Evolutionary conservation across 1,140 invertebrate species (phyloP).

Genomic region (Drosophila funebris): DNA sequence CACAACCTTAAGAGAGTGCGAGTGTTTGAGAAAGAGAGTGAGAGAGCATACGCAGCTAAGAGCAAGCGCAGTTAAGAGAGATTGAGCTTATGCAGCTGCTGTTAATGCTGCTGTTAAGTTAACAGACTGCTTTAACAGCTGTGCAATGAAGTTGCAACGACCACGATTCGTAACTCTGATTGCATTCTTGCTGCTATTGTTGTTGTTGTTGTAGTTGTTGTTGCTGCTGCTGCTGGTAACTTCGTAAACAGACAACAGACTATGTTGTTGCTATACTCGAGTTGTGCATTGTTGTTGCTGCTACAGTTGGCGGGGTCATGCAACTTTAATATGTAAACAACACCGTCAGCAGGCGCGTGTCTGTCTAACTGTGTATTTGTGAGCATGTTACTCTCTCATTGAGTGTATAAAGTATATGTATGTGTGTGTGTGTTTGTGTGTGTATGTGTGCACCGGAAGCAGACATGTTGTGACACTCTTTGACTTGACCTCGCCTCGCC

Average conservation of each 20-base stretch:
- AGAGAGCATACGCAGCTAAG: background rate
- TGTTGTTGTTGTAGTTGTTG: slow-evolving; percentile 28
- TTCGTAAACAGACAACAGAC: slow-evolving; percentile 44
- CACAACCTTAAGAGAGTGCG: slow-evolving; percentile 6
- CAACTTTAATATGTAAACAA: slow-evolving; percentile 82
- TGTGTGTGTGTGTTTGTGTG: slow-evolving; percentile 25
- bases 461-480: slow-evolving; percentile 81
- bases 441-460: slow-evolving; percentile 71
- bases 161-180: slow-evolving; percentile 1
- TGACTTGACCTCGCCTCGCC: slow-evolving; percentile 71
- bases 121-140: slow-evolving; percentile 12
- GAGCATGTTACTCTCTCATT: slow-evolving; percentile 34
- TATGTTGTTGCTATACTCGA: no score
- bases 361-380: slow-evolving; percentile 38
- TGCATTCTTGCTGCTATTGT: slow-evolving; percentile 16
- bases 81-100: slow-evolving; percentile 37
- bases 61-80: slow-evolving; percentile 10
- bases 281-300: slow-evolving; percentile 19
- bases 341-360: slow-evolving; percentile 56
- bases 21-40: background rate
- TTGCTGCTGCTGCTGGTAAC: slow-evolving; percentile 38
- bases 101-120: slow-evolving; percentile 35
- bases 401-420: background rate
- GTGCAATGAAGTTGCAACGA: slow-evolving; percentile 30
- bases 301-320: slow-evolving; percentile 66